These are phyloP conservation scores for Microcebus jonahi DNA, from an alignment of 2,113 vertebrate species.

Conservation along the genomic window DNA sequence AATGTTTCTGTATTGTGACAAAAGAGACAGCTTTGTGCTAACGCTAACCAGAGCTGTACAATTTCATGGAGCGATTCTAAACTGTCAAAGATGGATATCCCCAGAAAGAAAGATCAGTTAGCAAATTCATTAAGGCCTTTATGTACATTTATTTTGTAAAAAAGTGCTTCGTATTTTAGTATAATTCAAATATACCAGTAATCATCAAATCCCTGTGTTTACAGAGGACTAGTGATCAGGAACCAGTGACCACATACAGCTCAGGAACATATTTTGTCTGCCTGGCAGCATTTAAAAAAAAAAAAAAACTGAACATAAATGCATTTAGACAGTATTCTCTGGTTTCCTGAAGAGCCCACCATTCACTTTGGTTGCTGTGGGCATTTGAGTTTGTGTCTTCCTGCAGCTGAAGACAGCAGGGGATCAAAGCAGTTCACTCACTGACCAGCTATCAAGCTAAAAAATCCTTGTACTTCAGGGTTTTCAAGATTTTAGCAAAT, in stretches of 20 bases:
- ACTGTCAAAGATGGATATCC: neutral
- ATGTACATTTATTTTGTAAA: neutral
- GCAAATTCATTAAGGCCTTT: neutral
- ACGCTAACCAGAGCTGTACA: neutral
- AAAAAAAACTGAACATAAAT: neutral
- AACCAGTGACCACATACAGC: neutral
- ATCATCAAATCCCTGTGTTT: neutral
- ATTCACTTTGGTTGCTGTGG: neutral
- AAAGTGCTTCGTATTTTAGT: neutral
- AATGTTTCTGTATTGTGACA: slow-evolving; percentile 36
- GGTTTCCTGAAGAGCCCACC: neutral
- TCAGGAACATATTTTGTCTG: neutral
- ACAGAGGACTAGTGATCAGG: neutral
- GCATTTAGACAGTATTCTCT: neutral
- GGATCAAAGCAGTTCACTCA: neutral
- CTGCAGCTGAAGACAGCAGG: neutral
- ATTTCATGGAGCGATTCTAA: neutral
- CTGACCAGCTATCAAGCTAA: neutral
- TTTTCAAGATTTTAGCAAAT: slow-evolving; percentile 31
- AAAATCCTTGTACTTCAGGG: neutral
- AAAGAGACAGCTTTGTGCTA: slow-evolving; percentile 23
- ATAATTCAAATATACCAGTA: neutral
- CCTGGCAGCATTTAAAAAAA: neutral
- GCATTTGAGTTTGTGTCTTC: neutral
- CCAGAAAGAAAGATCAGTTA: slow-evolving; percentile 25